A percentile compares a stretch with the other conserved stretches of the same genome.
These are phyloP conservation scores for Nymphalis urticae DNA, from an alignment of 2,888 invertebrate genomes.

Conservation along the genomic window DNA sequence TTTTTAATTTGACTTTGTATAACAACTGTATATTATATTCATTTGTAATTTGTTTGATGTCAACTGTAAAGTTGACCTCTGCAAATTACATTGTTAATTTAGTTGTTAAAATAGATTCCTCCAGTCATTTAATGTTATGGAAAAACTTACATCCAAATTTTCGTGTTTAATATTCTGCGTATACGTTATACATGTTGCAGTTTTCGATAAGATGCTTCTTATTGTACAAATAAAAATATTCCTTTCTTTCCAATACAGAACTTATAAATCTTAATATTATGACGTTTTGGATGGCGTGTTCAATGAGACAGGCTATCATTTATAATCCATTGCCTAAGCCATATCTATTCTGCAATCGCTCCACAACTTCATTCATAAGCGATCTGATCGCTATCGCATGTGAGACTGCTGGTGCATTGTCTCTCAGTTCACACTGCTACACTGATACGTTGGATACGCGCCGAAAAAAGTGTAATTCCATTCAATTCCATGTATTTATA, in stretches of 20 bases:
- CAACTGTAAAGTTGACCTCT: too few relatives aligned
- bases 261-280: slow-evolving; percentile 10
- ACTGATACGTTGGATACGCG: slow-evolving; percentile 47
- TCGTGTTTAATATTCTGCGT: neutral
- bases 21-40: too few relatives aligned
- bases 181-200: too few relatives aligned
- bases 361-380: slow-evolving; percentile 53
- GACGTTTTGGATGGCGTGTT: slow-evolving; percentile 20
- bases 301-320: slow-evolving; percentile 42
- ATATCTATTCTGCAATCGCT: slow-evolving; percentile 53
- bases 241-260: neutral
- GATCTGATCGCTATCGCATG: slow-evolving; percentile 57
- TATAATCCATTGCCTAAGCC: slow-evolving; percentile 56
- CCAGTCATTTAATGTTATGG: too few relatives aligned
- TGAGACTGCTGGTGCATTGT: slow-evolving; percentile 53
- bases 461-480: slow-evolving; percentile 40
- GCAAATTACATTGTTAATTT: too few relatives aligned
- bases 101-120: too few relatives aligned
- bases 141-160: too few relatives aligned
- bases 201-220: neutral
- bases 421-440: slow-evolving; percentile 50
- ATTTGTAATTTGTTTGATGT: too few relatives aligned
- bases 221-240: neutral
- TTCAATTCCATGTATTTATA: neutral
- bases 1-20: too few relatives aligned